A percentile compares a stretch with the other conserved stretches of the same genome.
These are phyloP conservation scores for Lethocerus indicus DNA, from an alignment of 1,140 invertebrate species.

Conservation along the genomic window DNA sequence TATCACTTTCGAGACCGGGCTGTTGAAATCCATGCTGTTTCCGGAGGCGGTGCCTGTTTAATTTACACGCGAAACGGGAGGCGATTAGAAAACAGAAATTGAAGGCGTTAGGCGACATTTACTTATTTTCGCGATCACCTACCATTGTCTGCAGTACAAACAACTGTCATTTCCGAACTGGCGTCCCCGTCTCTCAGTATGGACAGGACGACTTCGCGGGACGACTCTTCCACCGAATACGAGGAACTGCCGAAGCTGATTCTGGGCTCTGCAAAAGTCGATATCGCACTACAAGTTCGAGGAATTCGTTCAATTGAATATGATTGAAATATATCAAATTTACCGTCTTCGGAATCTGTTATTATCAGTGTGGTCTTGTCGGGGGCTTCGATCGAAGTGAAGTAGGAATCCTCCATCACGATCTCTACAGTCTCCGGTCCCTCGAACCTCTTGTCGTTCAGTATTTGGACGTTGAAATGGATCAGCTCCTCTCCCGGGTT, in stretches of 20 bases:
- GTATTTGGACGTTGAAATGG: neutral
- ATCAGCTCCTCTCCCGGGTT: neutral
- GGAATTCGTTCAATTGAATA: neutral
- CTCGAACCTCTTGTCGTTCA: constrained; percentile 4
- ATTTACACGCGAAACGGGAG: too few relatives aligned
- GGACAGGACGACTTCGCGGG: neutral
- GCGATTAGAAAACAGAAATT: too few relatives aligned
- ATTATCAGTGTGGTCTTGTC: neutral
- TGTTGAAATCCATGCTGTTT: too few relatives aligned
- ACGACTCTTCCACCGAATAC: neutral
- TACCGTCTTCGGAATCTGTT: constrained; percentile 4
- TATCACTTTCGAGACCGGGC: too few relatives aligned
- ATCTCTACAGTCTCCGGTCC: neutral
- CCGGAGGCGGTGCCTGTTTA: too few relatives aligned
- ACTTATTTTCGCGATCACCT: too few relatives aligned
- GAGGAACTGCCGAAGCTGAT: neutral
- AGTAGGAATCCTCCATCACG: neutral
- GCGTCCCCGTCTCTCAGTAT: neutral
- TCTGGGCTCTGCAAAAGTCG: neutral
- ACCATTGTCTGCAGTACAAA: neutral
- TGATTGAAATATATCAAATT: neutral
- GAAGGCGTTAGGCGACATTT: too few relatives aligned
- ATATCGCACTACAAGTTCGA: neutral
- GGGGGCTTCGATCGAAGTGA: neutral
- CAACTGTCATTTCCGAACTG: neutral